Base-by-base conservation (phyloP, 2,888 invertebrate genomes). In the Cantharis nigra region DNA sequence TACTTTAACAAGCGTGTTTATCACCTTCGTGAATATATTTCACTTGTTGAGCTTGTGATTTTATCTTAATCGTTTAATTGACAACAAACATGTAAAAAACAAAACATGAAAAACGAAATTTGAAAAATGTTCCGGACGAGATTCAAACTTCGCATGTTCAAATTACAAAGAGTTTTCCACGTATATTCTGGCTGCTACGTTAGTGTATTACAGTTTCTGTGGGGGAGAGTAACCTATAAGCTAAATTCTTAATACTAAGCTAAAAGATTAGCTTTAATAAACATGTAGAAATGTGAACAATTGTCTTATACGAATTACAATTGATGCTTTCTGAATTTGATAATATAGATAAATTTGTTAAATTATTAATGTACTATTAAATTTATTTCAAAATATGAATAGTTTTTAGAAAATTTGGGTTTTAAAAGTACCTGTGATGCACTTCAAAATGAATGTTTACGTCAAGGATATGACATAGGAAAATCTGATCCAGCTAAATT, bases 331-430 rank as follows among this genome's bases (percentile, higher is more conserved):
- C 26, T 9, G 26, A 26, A 9, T 26, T 7, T 9, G 1, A 9
- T 26, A 9, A 9, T 9, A 7, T 26, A 26, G 9, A 26, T 26
- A 26, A 9, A 26, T 49, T 49, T 49, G n/a, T 49, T 49, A n/a
- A n/a, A 9, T 5, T 11, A 1, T 49, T 30, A 7, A 18, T 3
- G 13, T 64, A 71, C 9, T 30, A 30, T 30, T 26, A 33, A 5
- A 67, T 49, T 69, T 5, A 16, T 33, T 28, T 63, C 5, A 33
- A 49, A 49, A 49, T 49, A n/a, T 7, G 7, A 49, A 49, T 74
- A 80, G 78, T 81, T 81, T 79, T 78, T 81, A 77, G 80, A 81
- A 70, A 76, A 73, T 63, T 74, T 79, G 71, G 79, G 80, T 71
- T 80, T 81, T 33, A 73, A 71, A 14, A 67, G 62, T 72, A 80